Conservation (phyloP, 2,113 vertebrate species). For the Drymodes brunneopygia region DNA sequence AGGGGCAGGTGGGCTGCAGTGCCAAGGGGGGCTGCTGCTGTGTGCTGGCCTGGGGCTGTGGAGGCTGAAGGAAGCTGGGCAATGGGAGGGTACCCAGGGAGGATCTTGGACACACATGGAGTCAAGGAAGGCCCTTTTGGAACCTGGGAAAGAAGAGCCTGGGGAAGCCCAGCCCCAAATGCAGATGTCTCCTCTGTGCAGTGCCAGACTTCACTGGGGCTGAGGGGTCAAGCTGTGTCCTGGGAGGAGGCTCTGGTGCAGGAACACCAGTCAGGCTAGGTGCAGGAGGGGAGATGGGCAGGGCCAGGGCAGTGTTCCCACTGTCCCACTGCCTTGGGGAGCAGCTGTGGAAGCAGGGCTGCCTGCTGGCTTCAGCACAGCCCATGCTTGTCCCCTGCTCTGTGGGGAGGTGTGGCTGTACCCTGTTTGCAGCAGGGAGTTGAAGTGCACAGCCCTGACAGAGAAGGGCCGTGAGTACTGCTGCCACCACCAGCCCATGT, state of each 20-base stretch:
- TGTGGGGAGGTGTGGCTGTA: fast-evolving
- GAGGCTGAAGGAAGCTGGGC: not conserved
- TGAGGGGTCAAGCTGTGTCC: fast-evolving
- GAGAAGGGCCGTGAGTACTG: fast-evolving
- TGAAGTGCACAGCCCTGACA: not conserved
- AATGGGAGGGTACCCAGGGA: not conserved
- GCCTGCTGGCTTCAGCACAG: not conserved
- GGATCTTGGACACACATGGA: not conserved
- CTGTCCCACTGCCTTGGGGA: not conserved
- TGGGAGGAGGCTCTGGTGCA: not conserved
- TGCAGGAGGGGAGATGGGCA: not conserved
- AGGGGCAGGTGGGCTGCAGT: not conserved
- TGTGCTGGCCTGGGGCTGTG: not conserved
- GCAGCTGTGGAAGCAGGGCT: not conserved
- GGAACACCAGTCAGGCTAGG: not conserved
- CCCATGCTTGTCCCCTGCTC: not conserved
- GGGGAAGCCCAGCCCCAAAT: fast-evolving
- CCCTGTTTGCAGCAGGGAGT: not conserved
- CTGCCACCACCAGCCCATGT: not conserved
- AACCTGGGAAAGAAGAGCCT: not conserved
- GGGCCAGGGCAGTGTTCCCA: not conserved
- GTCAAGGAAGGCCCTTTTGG: not conserved
- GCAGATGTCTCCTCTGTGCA: not conserved
- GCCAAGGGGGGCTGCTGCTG: fast-evolving
- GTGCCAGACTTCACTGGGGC: not conserved